These are phyloP conservation scores for Pipra filicauda DNA, from an alignment of 2,113 vertebrate genomes.

Conservation along the genomic window DNA sequence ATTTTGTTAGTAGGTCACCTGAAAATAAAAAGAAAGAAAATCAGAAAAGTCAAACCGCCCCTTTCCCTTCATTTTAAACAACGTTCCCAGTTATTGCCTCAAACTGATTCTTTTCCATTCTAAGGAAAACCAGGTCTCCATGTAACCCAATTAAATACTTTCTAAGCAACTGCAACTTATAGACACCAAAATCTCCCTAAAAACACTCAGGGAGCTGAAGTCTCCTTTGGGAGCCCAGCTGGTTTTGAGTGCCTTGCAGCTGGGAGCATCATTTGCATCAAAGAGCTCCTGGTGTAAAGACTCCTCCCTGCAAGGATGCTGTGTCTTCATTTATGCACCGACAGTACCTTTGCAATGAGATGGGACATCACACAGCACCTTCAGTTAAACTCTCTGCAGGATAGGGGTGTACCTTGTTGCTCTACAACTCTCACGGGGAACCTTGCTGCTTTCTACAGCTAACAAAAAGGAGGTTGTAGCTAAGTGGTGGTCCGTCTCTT, in stretches of 20 bases:
- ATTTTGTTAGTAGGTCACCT: conserved; percentile 45
- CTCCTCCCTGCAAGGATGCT: not conserved
- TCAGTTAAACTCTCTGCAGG: not conserved
- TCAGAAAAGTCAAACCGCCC: not conserved
- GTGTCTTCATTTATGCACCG: not conserved
- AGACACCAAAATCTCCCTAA: not conserved
- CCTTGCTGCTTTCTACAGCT: not conserved
- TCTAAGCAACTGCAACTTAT: not conserved
- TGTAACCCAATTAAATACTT: conserved; percentile 37
- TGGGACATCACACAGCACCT: not conserved
- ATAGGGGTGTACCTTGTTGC: not conserved
- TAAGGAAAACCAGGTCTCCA: not conserved
- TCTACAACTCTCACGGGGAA: not conserved
- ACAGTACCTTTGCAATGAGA: not conserved
- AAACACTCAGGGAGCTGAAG: not conserved
- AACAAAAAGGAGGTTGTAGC: not conserved
- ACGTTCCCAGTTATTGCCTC: not conserved
- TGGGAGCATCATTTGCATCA: not conserved
- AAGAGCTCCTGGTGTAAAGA: not conserved
- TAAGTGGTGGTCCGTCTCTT: not conserved
- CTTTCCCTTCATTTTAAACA: not conserved
- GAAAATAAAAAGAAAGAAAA: not conserved
- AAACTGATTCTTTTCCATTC: not conserved
- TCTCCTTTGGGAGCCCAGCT: not conserved
- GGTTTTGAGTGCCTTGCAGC: not conserved